Base-by-base conservation (phyloP, 2,797 vertebrate genomes). In the Sebastes nivosus region DNA sequence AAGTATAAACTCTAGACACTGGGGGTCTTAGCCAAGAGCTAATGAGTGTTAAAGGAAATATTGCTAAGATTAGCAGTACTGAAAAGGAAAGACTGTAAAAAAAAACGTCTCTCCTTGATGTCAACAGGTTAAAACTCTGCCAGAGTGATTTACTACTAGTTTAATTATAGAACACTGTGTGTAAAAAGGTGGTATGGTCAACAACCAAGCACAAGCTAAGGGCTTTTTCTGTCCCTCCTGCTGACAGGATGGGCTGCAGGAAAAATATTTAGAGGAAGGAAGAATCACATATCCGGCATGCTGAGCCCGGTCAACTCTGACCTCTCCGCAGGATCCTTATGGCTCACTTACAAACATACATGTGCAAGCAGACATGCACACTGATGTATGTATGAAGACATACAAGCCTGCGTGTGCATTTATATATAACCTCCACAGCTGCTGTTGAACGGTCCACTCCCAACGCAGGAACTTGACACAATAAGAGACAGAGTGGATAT, bases 371-470 rank as follows among this genome's bases (percentile, higher is more conserved):
- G 46, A 78, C 73, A 75, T 67, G 75, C 76, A 82, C 58, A 36
- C 46, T 50, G 46, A 50, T 18, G 66, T 54, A 76, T 86, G 79
- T 83, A 57, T 88, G 77, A 69, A 79, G 79, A 78, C 63, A 79
- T 61, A 52, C 50, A 63, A 77, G 77, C 83, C 63, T 80, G 77
- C 81, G 34, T 81, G 77, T 80, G 67, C 63, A 85, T 93, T 95
- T 95, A 95, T 95, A 94, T 95, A 93, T 95, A 95, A 93, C 91
- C 80, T 77, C 83, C 92, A 91, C 95, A 95, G 94, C 95, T 95
- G 95, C 89, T 89, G 84, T 50, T 92, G 88, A 94, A 94, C 88
- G 87, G 85, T 84, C 85, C 86, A 93, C 92, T 92, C 94, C 93
- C 93, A 88, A 54, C 42, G 68, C 87, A 88, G 87, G 90, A 95